Conservation (phyloP, 1,140 invertebrate species). For the Saccostrea glomerata region DNA sequence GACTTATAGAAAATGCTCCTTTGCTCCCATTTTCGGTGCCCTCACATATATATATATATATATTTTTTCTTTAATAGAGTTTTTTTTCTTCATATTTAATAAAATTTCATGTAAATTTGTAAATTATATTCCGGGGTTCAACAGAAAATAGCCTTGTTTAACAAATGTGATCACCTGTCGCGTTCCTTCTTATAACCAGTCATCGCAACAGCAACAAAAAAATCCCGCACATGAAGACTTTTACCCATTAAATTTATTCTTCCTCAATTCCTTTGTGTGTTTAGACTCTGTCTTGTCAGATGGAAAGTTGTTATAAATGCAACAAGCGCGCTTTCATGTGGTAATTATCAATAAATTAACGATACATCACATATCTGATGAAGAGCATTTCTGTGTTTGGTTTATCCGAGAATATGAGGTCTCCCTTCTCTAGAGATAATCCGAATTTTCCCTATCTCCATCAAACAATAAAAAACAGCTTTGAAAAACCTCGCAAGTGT, state of each 20-base stretch:
- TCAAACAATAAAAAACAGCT: not conserved
- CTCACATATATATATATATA: no score
- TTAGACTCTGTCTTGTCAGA: not conserved
- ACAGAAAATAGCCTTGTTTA: not conserved
- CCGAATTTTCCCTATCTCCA: not conserved
- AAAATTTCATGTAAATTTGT: no score
- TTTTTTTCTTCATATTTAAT: no score
- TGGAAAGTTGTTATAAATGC: not conserved
- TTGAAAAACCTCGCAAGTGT: not conserved
- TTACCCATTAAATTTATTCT: not conserved
- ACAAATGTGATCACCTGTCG: not conserved
- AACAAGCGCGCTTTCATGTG: not conserved
- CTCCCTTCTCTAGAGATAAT: not conserved
- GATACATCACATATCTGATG: not conserved
- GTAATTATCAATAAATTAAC: conserved; percentile 15
- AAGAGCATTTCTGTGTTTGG: conserved; percentile 14
- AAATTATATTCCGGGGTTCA: no score
- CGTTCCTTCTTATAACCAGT: no score
- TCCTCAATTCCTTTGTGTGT: not conserved
- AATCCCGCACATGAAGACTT: not conserved
- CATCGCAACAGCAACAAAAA: not conserved
- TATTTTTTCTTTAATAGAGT: no score
- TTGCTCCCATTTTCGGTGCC: no score
- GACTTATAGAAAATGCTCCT: no score
- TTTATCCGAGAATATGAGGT: not conserved